Base-by-base conservation (phyloP, 2,888 invertebrate genomes). In the Platycheirus albimanus region DNA sequence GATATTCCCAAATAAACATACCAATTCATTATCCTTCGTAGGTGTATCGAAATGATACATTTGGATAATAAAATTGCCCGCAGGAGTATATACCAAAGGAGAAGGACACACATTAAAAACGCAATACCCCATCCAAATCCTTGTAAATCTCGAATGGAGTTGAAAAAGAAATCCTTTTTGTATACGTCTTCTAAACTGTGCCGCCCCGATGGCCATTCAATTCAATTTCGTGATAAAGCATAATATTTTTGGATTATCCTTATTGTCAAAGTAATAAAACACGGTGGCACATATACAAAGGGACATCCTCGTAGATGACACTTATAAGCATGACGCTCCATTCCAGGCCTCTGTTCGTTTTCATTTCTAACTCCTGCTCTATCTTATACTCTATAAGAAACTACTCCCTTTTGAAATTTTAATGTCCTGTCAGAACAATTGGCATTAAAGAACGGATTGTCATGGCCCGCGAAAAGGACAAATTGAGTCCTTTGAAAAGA, bases 401-500 rank as follows among this genome's bases (percentile, higher is more conserved):
- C 3, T 45, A 10, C 13, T 7, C 56, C 10, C 58, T 33, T 64
- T 72, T 78, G 78, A 72, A 83, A 83, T 83, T 77, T 78, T 74
- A 83, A 83, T 83, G 69, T 74, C 33, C 28, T 36, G 20, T 63
- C 63, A 28, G 45, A 72, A 76, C 61, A 78, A 63, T 64, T 54
- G 43, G 51, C 64, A 49, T 69, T 72, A 69, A 72, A 67, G 76
- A 81, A 77, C 64, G 72, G 77, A 77, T 83, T 83, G 81, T 72
- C 47, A 77, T 28, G 54, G 54, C 13, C 64, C 58, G 28, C 56
- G 49, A 30, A 28, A 67, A n/a, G 54, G 52, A 51, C 49, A 83
- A 74, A 83, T 78, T 83, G 83, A 78, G 83, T 83, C 69, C 77
- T 78, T 72, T 41, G 66, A 54, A 63, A 58, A 47, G 45, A 72